Evolutionary conservation across 2,797 vertebrate species (phyloP).

Genomic region (Phylloscopus collybita): DNA sequence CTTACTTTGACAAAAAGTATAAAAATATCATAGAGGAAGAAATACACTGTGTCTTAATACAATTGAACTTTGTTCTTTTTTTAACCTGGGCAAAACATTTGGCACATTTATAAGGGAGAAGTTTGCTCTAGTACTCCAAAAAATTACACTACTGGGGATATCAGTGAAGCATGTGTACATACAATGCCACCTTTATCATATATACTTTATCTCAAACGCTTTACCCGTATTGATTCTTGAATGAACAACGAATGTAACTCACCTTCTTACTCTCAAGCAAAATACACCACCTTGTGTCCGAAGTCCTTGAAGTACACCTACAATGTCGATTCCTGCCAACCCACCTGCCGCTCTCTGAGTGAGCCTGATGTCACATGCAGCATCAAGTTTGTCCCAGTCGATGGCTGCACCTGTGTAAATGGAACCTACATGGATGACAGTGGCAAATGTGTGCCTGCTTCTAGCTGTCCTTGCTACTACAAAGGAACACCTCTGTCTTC

Average conservation of each 20-base stretch:
- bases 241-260: neutral
- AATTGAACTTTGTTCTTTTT: neutral
- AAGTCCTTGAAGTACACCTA: constrained; percentile 81
- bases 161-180: neutral
- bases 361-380: constrained; percentile 80
- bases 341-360: constrained; percentile 81
- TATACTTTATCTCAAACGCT: neutral
- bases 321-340: constrained; percentile 73
- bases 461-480: constrained; percentile 86
- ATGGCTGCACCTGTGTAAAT: constrained; percentile 83
- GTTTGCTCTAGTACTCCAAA: neutral
- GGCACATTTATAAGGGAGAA: neutral
- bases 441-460: constrained; percentile 82
- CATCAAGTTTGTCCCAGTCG: constrained; percentile 80
- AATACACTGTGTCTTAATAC: neutral
- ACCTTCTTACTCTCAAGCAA: constrained; percentile 72
- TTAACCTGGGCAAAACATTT: neutral
- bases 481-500: constrained; percentile 78
- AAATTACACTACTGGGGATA: neutral
- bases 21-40: neutral
- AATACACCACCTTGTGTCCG: constrained; percentile 80
- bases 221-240: neutral
- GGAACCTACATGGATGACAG: constrained; percentile 83
- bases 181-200: neutral
- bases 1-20: neutral